phyloP scores from a whole-genome alignment of 2,888 invertebrate genomes.

The Machimus atricapillus region DNA sequence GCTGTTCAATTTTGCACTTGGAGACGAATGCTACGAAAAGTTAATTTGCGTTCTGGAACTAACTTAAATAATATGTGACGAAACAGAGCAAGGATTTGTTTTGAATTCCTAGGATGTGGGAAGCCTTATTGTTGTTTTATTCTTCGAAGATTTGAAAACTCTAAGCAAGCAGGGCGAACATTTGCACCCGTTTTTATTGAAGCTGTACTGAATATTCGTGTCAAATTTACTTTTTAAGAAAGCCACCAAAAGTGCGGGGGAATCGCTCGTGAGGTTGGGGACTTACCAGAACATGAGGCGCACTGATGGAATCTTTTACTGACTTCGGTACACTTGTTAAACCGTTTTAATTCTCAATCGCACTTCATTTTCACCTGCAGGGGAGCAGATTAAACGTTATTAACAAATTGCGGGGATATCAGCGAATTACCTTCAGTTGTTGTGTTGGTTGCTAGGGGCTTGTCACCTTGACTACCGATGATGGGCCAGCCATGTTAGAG shows the following conservation, averaged over 20 bases:
- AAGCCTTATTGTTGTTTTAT: background rate
- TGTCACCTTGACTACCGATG: slow-evolving; percentile 48
- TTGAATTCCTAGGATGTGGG: background rate
- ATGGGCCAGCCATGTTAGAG: slow-evolving; percentile 42
- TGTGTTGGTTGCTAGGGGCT: slow-evolving; percentile 48
- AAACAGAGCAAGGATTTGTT: background rate
- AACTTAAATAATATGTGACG: too few relatives aligned
- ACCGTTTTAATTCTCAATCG: background rate
- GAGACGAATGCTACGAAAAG: background rate
- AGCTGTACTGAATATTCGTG: background rate
- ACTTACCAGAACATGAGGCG: background rate
- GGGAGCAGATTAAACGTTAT: background rate
- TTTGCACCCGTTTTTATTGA: background rate
- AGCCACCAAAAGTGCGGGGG: background rate
- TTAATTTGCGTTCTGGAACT: background rate
- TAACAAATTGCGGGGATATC: background rate
- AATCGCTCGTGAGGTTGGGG: background rate
- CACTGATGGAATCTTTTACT: background rate
- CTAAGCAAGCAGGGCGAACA: background rate
- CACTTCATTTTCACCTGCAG: background rate
- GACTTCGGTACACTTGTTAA: background rate
- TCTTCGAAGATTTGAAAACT: background rate
- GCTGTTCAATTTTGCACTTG: background rate
- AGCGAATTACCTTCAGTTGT: slow-evolving; percentile 43
- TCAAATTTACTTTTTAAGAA: background rate